Evolutionary conservation across 2,797 vertebrate species (phyloP), one percentile per base, ranked within the genome.

Genomic region (Eospalax fontanierii): DNA sequence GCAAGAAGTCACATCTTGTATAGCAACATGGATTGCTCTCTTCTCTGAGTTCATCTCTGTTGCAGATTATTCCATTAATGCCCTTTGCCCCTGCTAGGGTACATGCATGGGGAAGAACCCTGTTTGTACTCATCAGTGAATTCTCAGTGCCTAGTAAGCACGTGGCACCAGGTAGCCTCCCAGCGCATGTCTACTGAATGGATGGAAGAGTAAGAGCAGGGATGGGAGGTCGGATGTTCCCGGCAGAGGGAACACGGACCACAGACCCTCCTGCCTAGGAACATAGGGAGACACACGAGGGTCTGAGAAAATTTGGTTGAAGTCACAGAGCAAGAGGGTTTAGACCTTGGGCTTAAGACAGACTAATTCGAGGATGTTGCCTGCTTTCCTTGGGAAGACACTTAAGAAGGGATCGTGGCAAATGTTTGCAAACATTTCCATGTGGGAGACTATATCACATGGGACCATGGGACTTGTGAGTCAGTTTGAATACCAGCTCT

Each of bases 401-500:
- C 71, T 90, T 90, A 74, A 84, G 40, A 76, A 93, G 79, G n/a
- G 38, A 91, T 33, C 38, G 0, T 81, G 89, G 94, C 83, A 91
- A 88, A 79, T 54, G 43, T 80, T 88, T 90, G 35, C 68, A 84
- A 91, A 65, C 50, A 63, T 78, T 91, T 81, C 40, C 74, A 78
- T 21, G 21, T 40, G 33, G 63, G 73, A 76, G 40, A 38, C 43
- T 75, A 65, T 26, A 61, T 87, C 61, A 35, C 61, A 54, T 61
- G 81, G 89, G 68, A 83, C 26, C 61, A 50, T 84, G 88, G 81
- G 61, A 70, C 83, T 93, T 81, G 54, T 73, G 33, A 94, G 35
- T 96, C 66, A 90, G 70, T 93, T 89, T 94, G 71, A 97, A 86
- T 90, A 91, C 80, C 57, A 84, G 24, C 61, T 93, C 90, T 78